Conservation (phyloP, 2,113 vertebrate genomes). For the Muntiacus muntjak region DNA sequence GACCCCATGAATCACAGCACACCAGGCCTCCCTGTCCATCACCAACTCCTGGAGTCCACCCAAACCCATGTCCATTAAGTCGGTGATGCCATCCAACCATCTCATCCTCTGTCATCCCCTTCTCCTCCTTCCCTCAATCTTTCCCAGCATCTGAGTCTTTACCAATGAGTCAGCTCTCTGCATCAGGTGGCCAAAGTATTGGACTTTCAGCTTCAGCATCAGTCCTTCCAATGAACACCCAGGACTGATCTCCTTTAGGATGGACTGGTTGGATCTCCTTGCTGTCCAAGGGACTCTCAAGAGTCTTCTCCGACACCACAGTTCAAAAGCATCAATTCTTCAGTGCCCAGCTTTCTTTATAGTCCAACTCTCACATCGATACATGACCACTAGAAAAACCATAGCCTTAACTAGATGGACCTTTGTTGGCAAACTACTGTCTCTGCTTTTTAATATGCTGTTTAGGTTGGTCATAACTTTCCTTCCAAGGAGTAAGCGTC, state of each 20-base stretch:
- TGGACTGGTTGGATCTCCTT: neutral
- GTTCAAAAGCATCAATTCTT: too few relatives aligned
- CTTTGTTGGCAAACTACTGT: too few relatives aligned
- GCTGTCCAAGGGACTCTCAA: neutral
- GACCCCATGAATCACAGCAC: neutral
- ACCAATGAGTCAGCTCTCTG: rapidly evolving
- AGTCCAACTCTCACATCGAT: too few relatives aligned
- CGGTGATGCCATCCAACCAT: neutral
- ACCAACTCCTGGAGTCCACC: neutral
- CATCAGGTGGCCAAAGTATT: neutral
- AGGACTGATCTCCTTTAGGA: neutral
- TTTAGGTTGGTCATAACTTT: too few relatives aligned
- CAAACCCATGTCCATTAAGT: neutral
- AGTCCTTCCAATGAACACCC: neutral
- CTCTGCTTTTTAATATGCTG: too few relatives aligned
- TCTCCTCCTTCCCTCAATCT: neutral
- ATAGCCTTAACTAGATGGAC: too few relatives aligned
- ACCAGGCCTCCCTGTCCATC: neutral
- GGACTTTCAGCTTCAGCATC: neutral
- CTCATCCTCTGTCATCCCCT: neutral
- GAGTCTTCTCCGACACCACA: neutral
- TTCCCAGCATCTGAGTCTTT: neutral
- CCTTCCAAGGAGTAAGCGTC: too few relatives aligned
- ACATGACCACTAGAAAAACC: too few relatives aligned
- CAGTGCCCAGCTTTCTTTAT: too few relatives aligned